Base-by-base conservation (phyloP, 2,113 vertebrate species). In the Lipophrys pholis region DNA sequence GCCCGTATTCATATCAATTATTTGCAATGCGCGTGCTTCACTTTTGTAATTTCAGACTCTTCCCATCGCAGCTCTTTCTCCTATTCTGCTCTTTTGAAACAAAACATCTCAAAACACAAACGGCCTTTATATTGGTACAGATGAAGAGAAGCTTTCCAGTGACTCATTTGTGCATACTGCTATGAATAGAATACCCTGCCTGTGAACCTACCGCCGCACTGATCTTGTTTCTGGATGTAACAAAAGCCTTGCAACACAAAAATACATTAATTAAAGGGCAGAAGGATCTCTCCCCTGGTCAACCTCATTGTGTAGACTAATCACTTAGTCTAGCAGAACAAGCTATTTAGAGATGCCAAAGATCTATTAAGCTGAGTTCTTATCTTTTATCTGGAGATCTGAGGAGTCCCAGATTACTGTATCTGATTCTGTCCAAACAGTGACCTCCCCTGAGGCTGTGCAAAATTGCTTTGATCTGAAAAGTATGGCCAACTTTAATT, bases 141-240 rank as follows among this genome's bases (percentile, higher is more conserved):
- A 82, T 81, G 68, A 83, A 76, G 61, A 78, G 56, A 73, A 54
- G 77, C 77, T 87, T 83, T 71, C 66, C 79, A 64, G 54, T 69
- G 75, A 80, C 52, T 85, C 82, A 77, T 77, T 82, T 74, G 43
- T 60, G 58, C 45, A 64, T 6, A 40, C 12, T 8, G 52, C 83
- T 89, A 81, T 81, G 78, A 89, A 85, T 87, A 87, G 78, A 85
- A 55, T 42, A 80, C 21, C 81, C 84, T 59, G 66, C 50, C 38
- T 54, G 53, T 85, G 80, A 88, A 87, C 82, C 60, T 54, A 15
- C 53, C 6, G 16, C 68, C 21, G 74, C 48, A 65, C 53, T 40
- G 74, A 85, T 84, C 67, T 30, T 75, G 42, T 55, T 72, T 71
- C 78, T 57, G 59, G 6, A 11, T 83, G 58, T 14, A 81, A 85